Evolutionary conservation across 2,888 invertebrate genomes (phyloP), one percentile per base, ranked within the genome.

Genomic region (Calameuta idolon): DNA sequence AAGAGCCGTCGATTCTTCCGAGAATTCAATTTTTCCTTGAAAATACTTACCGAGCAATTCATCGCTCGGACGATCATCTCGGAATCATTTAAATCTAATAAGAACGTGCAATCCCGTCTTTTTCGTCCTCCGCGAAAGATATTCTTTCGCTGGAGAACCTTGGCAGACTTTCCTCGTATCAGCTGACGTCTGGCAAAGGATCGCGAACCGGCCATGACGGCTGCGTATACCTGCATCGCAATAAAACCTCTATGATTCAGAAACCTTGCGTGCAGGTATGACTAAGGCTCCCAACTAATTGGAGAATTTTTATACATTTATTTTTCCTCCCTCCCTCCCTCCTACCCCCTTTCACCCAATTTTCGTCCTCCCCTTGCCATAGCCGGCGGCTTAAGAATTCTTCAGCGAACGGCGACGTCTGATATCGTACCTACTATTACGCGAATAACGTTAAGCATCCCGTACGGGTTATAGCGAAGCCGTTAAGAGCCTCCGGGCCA

Each of bases 191-290:
- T 34, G 71, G 33, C 12, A 71, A 34, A 34, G 12, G 33, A 71
- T 5, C 15, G 31, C 71, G 31, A 33, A 11, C 12, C 31, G 71
- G 71, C 71, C 31, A 15, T 71, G 71, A 34, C 33, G 31, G 71
- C 31, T 34, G 23, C n/a, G n/a, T 71, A 71, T 71, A 71, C 31
- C 71, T 71, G 71, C 12, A 33, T 71, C 33, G 71, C 71, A 71
- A 71, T 71, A 71, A 71, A 71, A 23, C 69, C n/a, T 15, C 75
- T 75, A 33, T 79, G 77, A 82, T 82, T 80, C 79, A 76, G 78
- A 77, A 33, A 69, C 77, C 78, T 80, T 69, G 74, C 75, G 76
- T 80, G 81, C 75, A 79, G 73, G 35, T 79, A 81, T 81, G 75
- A 69, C 73, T 81, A 55, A 79, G 74, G 78, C 77, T 37, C 31